phyloP scores from a whole-genome alignment of 2,888 invertebrate genomes.

The Nudaria mundana region DNA sequence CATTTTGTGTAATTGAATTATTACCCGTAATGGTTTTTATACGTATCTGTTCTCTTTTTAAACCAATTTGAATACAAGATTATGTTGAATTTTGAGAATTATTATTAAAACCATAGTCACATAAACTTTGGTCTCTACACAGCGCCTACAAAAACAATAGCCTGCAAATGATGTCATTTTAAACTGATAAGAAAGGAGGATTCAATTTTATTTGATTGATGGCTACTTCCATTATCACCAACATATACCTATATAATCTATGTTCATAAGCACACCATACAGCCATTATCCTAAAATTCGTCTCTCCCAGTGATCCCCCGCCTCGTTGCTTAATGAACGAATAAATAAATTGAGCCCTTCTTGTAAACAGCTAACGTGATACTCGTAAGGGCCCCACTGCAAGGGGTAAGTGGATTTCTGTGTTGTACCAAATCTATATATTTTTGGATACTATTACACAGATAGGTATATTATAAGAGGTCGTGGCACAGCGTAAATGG shows the following conservation, averaged over 20 bases:
- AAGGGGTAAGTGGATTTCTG: slow-evolving; percentile 81
- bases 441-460: too few relatives aligned
- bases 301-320: slow-evolving; percentile 68
- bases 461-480: slow-evolving; percentile 43
- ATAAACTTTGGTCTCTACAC: too few relatives aligned
- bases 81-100: slow-evolving; percentile 13
- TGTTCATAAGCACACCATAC: slow-evolving; percentile 44
- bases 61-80: slow-evolving; percentile 29
- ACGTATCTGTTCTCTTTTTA: slow-evolving; percentile 26
- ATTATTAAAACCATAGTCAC: too few relatives aligned
- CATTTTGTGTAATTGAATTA: slow-evolving; percentile 66
- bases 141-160: slow-evolving; percentile 15
- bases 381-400: slow-evolving; percentile 66
- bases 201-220: slow-evolving; percentile 32
- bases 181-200: too few relatives aligned
- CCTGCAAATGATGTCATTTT: too few relatives aligned
- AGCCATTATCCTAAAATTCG: slow-evolving; percentile 77
- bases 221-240: slow-evolving; percentile 29
- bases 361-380: slow-evolving; percentile 69
- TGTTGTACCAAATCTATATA: slow-evolving; percentile 69
- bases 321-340: slow-evolving; percentile 72
- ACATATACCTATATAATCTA: slow-evolving; percentile 39
- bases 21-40: slow-evolving; percentile 54
- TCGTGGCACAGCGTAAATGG: slow-evolving; percentile 36
- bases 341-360: slow-evolving; percentile 78